A percentile compares a stretch with the other conserved stretches of the same genome.
These are phyloP conservation scores for Hippoglossus stenolepis DNA, from an alignment of 2,113 vertebrate species.

Conservation along the genomic window DNA sequence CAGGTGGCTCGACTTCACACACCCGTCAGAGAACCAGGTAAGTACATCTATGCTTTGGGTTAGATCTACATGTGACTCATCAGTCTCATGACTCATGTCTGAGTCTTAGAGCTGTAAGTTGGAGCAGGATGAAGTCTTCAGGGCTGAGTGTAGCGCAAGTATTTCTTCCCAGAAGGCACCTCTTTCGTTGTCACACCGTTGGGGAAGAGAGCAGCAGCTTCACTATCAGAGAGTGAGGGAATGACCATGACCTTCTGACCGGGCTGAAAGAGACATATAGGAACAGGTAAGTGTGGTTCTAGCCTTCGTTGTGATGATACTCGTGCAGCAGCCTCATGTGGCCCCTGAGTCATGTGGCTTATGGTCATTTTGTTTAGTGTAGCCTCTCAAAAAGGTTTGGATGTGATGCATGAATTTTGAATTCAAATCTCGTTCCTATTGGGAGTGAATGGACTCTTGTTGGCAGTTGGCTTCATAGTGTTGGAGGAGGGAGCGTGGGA, in stretches of 20 bases:
- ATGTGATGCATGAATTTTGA: too few species aligned
- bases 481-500: too few species aligned
- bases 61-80: background rate
- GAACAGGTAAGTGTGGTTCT: background rate
- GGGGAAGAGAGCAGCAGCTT: constrained; percentile 89
- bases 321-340: background rate
- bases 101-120: background rate
- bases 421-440: too few species aligned
- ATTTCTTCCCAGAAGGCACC: constrained; percentile 93
- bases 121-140: constrained; percentile 55
- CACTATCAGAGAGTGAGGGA: constrained; percentile 89
- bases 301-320: background rate
- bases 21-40: background rate
- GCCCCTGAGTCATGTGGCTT: too few species aligned
- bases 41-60: constrained; percentile 1
- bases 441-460: background rate
- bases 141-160: constrained; percentile 93
- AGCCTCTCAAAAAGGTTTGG: too few species aligned
- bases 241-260: constrained; percentile 95
- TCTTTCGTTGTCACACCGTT: constrained; percentile 91
- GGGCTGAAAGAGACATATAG: constrained; percentile 70
- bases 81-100: background rate
- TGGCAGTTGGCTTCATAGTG: background rate
- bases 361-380: too few species aligned
- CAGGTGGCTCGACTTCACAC: background rate